These are phyloP conservation scores for Halichondria panicea DNA, from an alignment of 37 sponge, comb jelly and placozoan genomes.

Conservation along the genomic window DNA sequence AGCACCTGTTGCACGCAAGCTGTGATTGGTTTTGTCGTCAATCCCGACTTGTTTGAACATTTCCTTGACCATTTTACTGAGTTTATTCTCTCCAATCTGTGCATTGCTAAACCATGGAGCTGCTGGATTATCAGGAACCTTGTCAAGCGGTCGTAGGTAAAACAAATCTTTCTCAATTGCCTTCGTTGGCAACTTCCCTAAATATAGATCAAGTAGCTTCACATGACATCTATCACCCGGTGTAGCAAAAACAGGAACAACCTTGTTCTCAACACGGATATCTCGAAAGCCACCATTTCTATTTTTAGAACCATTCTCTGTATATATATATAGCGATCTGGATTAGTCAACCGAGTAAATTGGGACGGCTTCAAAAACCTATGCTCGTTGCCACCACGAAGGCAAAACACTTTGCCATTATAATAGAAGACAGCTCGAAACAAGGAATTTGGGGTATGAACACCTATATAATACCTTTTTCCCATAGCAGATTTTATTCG, in stretches of 20 bases:
- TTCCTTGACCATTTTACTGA: conserved; percentile 5
- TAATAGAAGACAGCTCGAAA: conserved; percentile 1
- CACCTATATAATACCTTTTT: not conserved
- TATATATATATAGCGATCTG: conserved; percentile 13
- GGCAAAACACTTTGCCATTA: conserved; percentile 11
- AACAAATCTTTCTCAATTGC: not conserved
- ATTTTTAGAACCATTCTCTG: no score
- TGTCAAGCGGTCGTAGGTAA: not conserved
- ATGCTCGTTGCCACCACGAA: conserved; percentile 2
- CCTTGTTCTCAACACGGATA: conserved; percentile 5
- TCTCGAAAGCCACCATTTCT: conserved; percentile 11
- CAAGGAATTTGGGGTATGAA: not conserved
- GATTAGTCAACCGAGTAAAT: not conserved
- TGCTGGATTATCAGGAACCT: not conserved
- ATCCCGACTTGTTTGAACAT: conserved; percentile 8
- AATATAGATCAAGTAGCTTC: conserved; percentile 8
- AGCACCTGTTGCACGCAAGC: conserved; percentile 1
- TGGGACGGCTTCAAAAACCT: conserved; percentile 1
- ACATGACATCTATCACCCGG: conserved; percentile 14
- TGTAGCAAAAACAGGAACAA: conserved; percentile 5
- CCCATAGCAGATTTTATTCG: not conserved
- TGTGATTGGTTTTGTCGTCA: conserved; percentile 13
- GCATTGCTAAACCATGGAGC: not conserved
- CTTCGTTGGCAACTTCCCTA: not conserved
- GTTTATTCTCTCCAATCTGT: not conserved